These are phyloP conservation scores for Nylanderia fulva DNA, from an alignment of 1,140 invertebrate genomes.

Conservation along the genomic window DNA sequence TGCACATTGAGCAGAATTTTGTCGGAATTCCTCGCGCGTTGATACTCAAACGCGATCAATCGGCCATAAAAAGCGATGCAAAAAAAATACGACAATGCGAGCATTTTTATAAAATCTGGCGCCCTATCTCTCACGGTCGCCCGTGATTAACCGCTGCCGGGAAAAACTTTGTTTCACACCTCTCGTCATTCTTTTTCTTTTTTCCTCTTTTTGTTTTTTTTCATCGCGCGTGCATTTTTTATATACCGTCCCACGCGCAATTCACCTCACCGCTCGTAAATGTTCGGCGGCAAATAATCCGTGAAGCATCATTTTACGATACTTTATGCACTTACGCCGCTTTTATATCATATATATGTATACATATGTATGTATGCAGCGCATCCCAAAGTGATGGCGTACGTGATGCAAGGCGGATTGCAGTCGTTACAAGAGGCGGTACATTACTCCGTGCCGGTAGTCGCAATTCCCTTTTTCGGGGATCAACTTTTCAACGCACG, in stretches of 20 bases:
- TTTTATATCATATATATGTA: constrained; percentile 67
- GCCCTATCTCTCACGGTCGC: not conserved
- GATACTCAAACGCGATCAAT: constrained; percentile 42
- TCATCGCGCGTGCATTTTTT: not conserved
- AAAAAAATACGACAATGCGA: constrained; percentile 35
- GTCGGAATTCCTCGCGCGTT: constrained; percentile 16
- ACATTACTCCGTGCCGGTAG: constrained; percentile 86
- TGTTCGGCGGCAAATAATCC: constrained; percentile 39
- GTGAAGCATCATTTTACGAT: constrained; percentile 30
- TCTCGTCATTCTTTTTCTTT: not conserved
- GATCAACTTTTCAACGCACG: constrained; percentile 84
- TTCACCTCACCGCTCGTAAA: not conserved
- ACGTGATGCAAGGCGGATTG: constrained; percentile 88
- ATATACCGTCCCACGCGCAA: not conserved
- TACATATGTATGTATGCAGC: constrained; percentile 78
- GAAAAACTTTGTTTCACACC: not conserved
- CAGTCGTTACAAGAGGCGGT: constrained; percentile 87
- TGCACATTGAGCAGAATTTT: constrained; percentile 12
- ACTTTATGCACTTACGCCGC: constrained; percentile 50
- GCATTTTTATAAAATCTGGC: constrained; percentile 54
- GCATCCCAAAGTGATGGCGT: constrained; percentile 85
- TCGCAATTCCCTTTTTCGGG: constrained; percentile 86
- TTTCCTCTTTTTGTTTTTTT: not conserved
- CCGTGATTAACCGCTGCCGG: constrained; percentile 26
- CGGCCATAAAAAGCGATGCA: constrained; percentile 25